phyloP scores from a whole-genome alignment of 2,113 vertebrate genomes.

The Daphoenositta chrysoptera region DNA sequence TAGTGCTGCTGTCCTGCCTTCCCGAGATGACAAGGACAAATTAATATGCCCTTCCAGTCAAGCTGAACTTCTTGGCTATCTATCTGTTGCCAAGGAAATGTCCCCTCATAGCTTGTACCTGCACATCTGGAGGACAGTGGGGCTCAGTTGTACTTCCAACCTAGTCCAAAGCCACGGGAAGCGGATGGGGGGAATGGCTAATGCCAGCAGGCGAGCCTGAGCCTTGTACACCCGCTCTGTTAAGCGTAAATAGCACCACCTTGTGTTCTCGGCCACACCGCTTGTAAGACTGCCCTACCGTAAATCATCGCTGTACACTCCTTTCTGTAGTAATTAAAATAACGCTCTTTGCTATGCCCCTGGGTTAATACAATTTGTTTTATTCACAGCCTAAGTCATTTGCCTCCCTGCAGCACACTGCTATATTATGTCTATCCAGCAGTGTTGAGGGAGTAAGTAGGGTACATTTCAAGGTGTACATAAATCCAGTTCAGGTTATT shows the following conservation, averaged over 20 bases:
- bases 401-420: background rate
- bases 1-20: background rate
- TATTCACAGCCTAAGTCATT: constrained; percentile 40
- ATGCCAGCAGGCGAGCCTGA: background rate
- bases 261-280: background rate
- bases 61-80: background rate
- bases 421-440: background rate
- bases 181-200: background rate
- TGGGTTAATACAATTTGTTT: constrained; percentile 56
- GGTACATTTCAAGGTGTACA: constrained; percentile 29
- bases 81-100: constrained; percentile 26
- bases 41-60: constrained; percentile 4
- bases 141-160: background rate
- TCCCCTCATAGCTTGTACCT: background rate
- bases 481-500: constrained; percentile 21
- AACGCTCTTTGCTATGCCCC: background rate
- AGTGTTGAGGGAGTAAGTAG: background rate
- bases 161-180: background rate
- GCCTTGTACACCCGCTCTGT: rapidly evolving
- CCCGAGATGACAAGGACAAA: constrained; percentile 54
- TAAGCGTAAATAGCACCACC: constrained; percentile 32
- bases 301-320: background rate
- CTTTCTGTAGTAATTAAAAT: constrained; percentile 47
- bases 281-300: background rate
- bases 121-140: background rate